Evolutionary conservation across 2,797 vertebrate genomes (phyloP), one percentile per base, ranked within the genome.

Genomic region (Alfaro cultratus): DNA sequence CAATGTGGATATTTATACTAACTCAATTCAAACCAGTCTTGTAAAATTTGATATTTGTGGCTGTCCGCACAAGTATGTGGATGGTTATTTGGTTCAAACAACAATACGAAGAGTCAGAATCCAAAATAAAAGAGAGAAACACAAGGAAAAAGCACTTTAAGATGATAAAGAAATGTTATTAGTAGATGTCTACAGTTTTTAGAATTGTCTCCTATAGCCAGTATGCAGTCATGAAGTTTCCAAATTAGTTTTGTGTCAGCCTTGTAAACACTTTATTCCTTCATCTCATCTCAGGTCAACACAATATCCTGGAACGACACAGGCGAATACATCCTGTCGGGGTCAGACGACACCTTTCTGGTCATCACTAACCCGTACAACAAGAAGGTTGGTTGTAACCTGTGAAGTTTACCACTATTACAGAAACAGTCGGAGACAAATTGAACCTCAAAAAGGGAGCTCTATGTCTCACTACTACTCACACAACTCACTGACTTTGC

Each of bases 281-380:
- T 73, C 21, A n/a, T 83, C n/a, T 89, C 43, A 83, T n/a, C 79
- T 75, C 92, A 98, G 98, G 98, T 99, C 92, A 99, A 99, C 94
- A 99, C 98, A 47, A 99, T 99, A 95, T 99, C 97, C 88, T 99
- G 98, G 98, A 99, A 97, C 87, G 98, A 98, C 87, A 99, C 98
- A n/a, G 98, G 98, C 78, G 98, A 99, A 93, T 99, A 99, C 89
- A 97, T 99, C 92, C 95, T 99, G 87, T 99, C 98, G 77, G 98
- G 98, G 78, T 99, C 98, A 2, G 98, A 99, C 91, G 98, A 99
- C 80, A 99, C 98, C 79, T 98, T 98, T 90, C 93, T 99, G 96
- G 97, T 98, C 79, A 99, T 99, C 88, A 97, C 96, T 80, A 99
- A 98, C 93, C 98, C 98, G 4, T 99, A 98, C 93, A 98, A 97